Evolutionary conservation across 1,140 invertebrate species (phyloP).

Genomic region (Platyscapa corneri): DNA sequence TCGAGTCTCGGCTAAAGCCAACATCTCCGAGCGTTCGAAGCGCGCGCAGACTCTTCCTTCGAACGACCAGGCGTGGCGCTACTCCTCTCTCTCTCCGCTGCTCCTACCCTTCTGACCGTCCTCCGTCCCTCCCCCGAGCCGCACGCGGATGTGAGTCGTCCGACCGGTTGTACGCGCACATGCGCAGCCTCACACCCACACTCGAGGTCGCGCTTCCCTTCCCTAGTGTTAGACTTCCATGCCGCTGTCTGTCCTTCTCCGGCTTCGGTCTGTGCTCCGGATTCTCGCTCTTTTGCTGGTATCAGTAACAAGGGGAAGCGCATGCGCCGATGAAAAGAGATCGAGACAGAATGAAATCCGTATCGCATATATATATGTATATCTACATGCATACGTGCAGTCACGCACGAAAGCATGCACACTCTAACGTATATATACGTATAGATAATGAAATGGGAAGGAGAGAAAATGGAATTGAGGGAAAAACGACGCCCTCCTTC

Average conservation of each 20-base stretch:
- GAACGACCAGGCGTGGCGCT: constrained; percentile 56
- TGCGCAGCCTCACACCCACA: background rate
- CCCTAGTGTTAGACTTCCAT: background rate
- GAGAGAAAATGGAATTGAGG: constrained; percentile 5
- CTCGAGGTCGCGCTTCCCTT: background rate
- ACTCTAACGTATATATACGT: no score
- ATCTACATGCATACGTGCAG: no score
- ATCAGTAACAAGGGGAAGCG: constrained; percentile 30
- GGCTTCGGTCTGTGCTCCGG: background rate
- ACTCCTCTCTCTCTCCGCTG: constrained; percentile 14
- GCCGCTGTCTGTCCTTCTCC: background rate
- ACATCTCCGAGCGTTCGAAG: constrained; percentile 43
- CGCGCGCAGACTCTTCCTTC: constrained; percentile 17
- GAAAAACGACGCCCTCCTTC: background rate
- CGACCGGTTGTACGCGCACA: constrained; percentile 15
- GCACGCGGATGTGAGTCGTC: background rate
- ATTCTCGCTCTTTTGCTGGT: constrained; percentile 5
- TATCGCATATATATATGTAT: no score
- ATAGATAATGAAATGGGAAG: background rate
- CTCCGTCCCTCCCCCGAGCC: background rate
- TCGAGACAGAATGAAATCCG: background rate
- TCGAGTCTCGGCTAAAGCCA: constrained; percentile 72
- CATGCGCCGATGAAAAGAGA: constrained; percentile 48
- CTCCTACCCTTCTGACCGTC: background rate
- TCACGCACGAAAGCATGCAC: background rate